Evolutionary conservation across 92 coral and sea anemone genomes (phyloP).

Genomic region (Palythoa grandis): DNA sequence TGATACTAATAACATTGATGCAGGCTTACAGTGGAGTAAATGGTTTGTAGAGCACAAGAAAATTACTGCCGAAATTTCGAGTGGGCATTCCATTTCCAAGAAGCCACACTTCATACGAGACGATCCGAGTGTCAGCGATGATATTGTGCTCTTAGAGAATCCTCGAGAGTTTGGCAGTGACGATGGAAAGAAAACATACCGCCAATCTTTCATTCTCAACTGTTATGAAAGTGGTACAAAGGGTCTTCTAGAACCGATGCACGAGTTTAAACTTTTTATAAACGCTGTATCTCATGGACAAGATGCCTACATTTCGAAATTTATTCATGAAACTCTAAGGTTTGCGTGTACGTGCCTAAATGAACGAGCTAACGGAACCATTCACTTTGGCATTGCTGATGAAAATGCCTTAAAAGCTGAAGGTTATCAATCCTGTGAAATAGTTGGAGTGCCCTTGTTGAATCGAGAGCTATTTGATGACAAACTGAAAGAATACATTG

Average conservation of each 20-base stretch:
- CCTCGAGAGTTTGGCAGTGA: conserved; percentile 28
- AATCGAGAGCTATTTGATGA: conserved; percentile 9
- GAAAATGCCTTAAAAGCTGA: conserved; percentile 4
- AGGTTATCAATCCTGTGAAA: conserved; percentile 18
- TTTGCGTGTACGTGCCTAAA: conserved; percentile 60
- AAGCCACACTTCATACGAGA: neutral
- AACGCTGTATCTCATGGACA: neutral
- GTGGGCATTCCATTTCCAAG: neutral
- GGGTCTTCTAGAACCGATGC: conserved; percentile 47
- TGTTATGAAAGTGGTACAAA: conserved; percentile 51
- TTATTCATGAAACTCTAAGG: conserved; percentile 45
- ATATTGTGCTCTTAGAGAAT: neutral
- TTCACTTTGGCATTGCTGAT: conserved; percentile 64
- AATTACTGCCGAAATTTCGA: neutral
- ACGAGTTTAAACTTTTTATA: conserved; percentile 49
- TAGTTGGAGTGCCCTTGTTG: conserved; percentile 45
- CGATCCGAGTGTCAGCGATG: neutral
- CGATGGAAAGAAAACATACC: neutral
- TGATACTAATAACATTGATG: neutral
- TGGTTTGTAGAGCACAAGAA: neutral
- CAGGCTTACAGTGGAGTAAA: conserved; percentile 25
- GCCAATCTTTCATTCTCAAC: neutral
- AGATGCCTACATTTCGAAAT: conserved; percentile 31
- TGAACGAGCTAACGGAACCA: conserved; percentile 60
- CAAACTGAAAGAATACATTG: conserved; percentile 50